phyloP scores from a whole-genome alignment of 1,140 invertebrate genomes.

The Lordiphosa mommai region DNA sequence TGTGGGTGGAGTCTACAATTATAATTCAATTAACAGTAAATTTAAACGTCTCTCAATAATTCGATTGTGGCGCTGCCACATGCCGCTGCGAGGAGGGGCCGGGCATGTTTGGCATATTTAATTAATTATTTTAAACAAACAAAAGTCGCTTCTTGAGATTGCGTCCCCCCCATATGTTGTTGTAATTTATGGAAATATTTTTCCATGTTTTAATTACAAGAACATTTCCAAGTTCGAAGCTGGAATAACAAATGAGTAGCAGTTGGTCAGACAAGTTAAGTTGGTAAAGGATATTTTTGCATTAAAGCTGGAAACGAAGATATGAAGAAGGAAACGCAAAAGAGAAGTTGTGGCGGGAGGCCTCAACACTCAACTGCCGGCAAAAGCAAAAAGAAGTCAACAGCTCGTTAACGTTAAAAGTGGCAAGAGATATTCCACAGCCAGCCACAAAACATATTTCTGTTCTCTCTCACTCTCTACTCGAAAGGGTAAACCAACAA shows the following conservation, averaged over 20 bases:
- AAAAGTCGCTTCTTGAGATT: constrained; percentile 2
- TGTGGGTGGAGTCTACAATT: constrained; percentile 47
- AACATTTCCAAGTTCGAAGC: constrained; percentile 46
- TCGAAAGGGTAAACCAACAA: constrained; percentile 63
- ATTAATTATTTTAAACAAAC: constrained; percentile 62
- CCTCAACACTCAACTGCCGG: constrained; percentile 57
- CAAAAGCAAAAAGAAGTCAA: constrained; percentile 73
- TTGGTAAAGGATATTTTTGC: background rate
- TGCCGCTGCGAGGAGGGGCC: background rate
- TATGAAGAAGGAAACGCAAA: background rate
- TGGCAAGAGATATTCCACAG: constrained; percentile 65
- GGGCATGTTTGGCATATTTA: constrained; percentile 65
- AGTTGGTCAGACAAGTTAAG: constrained; percentile 45
- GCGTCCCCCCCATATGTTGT: constrained; percentile 22
- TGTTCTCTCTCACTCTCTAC: constrained; percentile 7
- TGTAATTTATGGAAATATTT: constrained; percentile 68
- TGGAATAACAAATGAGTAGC: constrained; percentile 52
- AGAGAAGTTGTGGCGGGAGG: too few relatives aligned
- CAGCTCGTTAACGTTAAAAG: constrained; percentile 78
- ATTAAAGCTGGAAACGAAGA: background rate
- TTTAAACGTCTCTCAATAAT: constrained; percentile 6
- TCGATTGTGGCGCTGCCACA: constrained; percentile 8
- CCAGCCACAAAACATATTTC: constrained; percentile 32
- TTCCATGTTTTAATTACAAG: constrained; percentile 59
- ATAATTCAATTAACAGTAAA: constrained; percentile 74